These are phyloP conservation scores for Aurelia aurita complex sp. Pacific DNA, from an alignment of 30 jellyfish, hydroid and myxozoan genomes.

Conservation along the genomic window DNA sequence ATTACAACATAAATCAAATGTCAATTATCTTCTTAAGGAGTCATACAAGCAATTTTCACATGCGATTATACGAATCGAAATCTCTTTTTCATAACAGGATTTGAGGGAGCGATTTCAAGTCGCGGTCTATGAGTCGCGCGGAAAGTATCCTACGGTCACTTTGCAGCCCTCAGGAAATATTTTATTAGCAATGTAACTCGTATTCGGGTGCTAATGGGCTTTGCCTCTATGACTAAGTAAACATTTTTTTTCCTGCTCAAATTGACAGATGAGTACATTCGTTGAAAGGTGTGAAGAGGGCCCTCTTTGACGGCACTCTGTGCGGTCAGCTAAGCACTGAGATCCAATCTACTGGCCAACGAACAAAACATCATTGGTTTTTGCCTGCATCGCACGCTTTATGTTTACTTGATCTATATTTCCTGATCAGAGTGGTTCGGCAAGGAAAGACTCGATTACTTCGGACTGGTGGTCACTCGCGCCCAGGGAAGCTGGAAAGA, in stretches of 20 bases:
- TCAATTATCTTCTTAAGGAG: conserved; percentile 42
- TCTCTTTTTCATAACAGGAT: conserved; percentile 77
- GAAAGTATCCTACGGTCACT: conserved; percentile 73
- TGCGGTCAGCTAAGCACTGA: conserved; percentile 60
- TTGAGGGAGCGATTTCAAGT: conserved; percentile 33
- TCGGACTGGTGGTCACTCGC: conserved; percentile 37
- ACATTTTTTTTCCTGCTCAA: conserved; percentile 64
- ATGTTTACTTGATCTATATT: conserved; percentile 33
- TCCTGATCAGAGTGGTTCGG: conserved; percentile 44
- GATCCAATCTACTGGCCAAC: conserved; percentile 39
- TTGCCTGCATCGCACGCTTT: conserved; percentile 19
- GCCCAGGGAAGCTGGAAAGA: conserved; percentile 39
- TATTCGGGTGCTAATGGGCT: conserved; percentile 71
- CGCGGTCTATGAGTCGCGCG: conserved; percentile 76
- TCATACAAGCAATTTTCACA: conserved; percentile 52
- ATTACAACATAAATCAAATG: conserved; percentile 48
- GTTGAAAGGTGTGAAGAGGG: conserved; percentile 81
- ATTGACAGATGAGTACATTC: conserved; percentile 66
- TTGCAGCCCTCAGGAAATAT: conserved; percentile 71
- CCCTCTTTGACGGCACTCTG: conserved; percentile 66
- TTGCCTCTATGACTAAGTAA: conserved; percentile 70
- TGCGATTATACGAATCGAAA: conserved; percentile 33
- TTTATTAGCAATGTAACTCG: conserved; percentile 63
- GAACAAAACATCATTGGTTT: conserved; percentile 44
- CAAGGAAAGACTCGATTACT: conserved; percentile 55